Evolutionary conservation across 2,888 invertebrate genomes (phyloP).

Genomic region (Callosobruchus maculatus): DNA sequence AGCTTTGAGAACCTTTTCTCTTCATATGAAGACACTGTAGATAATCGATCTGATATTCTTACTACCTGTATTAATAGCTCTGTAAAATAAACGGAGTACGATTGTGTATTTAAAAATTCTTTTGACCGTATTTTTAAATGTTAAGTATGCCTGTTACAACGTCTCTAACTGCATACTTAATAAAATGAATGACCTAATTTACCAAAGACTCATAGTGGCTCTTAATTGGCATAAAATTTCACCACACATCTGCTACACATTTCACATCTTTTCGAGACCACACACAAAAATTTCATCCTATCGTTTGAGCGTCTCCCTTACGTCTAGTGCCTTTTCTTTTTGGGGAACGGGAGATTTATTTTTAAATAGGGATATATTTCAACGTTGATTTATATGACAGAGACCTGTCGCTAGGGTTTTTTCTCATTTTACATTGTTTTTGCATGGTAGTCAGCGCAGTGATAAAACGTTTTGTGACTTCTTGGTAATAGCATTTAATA

Average conservation of each 20-base stretch:
- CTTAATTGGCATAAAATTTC: constrained; percentile 40
- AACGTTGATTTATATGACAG: constrained; percentile 1
- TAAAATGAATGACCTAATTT: constrained; percentile 25
- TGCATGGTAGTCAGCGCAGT: background rate
- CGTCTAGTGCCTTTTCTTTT: background rate
- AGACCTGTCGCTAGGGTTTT: background rate
- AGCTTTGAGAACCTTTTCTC: too few relatives aligned
- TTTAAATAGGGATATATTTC: background rate
- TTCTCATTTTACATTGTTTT: background rate
- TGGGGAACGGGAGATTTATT: background rate
- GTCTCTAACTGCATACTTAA: background rate
- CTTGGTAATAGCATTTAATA: background rate
- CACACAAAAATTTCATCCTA: constrained; percentile 22
- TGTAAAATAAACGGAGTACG: too few relatives aligned
- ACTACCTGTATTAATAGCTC: too few relatives aligned
- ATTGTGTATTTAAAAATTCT: too few relatives aligned
- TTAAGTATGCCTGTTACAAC: background rate
- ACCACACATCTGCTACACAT: constrained; percentile 35
- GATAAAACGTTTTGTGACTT: background rate
- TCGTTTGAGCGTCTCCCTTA: constrained; percentile 12
- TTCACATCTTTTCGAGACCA: constrained; percentile 24
- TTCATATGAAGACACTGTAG: too few relatives aligned
- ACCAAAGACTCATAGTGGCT: constrained; percentile 24
- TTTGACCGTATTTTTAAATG: too few relatives aligned
- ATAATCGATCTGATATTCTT: too few relatives aligned